Conservation (phyloP, 2,888 invertebrate species). For the Mesorhabditis spiculigera region DNA sequence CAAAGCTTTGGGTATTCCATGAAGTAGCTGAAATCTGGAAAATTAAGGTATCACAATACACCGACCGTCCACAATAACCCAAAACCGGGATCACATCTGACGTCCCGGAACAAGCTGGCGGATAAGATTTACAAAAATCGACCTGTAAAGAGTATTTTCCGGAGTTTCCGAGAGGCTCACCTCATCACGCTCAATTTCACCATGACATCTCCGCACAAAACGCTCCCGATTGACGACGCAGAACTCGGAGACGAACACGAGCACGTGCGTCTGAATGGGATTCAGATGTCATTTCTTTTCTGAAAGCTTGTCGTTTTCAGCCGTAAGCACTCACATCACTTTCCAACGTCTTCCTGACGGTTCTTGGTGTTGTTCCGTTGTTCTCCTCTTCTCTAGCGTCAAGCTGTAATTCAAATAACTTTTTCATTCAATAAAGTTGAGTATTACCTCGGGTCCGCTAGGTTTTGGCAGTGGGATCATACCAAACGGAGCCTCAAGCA, state of each 20-base stretch:
- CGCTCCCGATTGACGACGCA: constrained; percentile 35
- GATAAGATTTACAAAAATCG: constrained; percentile 34
- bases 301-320: too few species aligned
- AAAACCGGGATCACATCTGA: constrained; percentile 34
- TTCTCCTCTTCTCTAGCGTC: neutral
- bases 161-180: constrained; percentile 10
- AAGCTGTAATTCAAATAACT: neutral
- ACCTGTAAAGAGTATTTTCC: constrained; percentile 18
- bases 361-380: neutral
- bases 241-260: constrained; percentile 38
- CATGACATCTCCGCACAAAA: constrained; percentile 33
- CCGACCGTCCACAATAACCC: constrained; percentile 30
- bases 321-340: neutral
- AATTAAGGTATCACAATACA: too few species aligned
- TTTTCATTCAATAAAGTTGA: too few species aligned
- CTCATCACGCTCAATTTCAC: constrained; percentile 25
- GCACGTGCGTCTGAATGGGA: constrained; percentile 22
- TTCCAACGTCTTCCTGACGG: neutral
- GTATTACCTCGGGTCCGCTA: too few species aligned
- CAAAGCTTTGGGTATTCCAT: constrained; percentile 32
- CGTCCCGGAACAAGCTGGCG: constrained; percentile 29
- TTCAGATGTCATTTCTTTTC: neutral
- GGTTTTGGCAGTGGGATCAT: neutral
- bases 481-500: neutral
- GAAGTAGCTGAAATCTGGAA: constrained; percentile 23